Evolutionary conservation across 2,888 invertebrate genomes (phyloP), one percentile per base, ranked within the genome.

Genomic region (Zhengitettix transpicula): DNA sequence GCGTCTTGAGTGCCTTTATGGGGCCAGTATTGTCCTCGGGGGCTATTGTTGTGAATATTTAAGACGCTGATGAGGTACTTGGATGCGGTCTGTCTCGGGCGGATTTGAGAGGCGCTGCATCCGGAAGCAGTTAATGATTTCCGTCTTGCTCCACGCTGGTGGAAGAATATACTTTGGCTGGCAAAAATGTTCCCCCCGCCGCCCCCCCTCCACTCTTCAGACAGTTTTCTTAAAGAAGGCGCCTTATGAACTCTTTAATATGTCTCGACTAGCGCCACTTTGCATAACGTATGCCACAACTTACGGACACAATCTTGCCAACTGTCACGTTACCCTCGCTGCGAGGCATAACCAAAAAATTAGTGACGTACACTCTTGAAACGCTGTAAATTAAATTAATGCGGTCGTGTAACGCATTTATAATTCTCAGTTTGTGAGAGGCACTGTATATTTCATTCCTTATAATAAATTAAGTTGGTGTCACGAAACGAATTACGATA

Each of bases 21-120:
- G 28, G 28, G 28, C 28, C 28, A 28, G 28, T 28, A 28, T 28
- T 28, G 28, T 28, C 28, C 28, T 28, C 28, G 28, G 28, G 28
- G 28, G 28, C 28, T 28, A 28, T 28, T 28, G 28, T 63, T 14
- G 47, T 47, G 47, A 47, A 47, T 47, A 47, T 47, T 47, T 47
- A 47, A 47, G 14, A 64, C n/a, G 47, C 47, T 47, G 47, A 47
- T 47, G 47, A 47, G 47, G 47, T n/a, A 62, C 61, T 63, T 65
- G 65, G 65, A 65, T 65, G 63, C 62, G 62, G 62, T 63, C 57
- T 28, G 53, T 61, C 56, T 59, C 47, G 40, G 54, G 51, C 61
- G 56, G 56, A 58, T 52, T 53, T 59, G 56, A 40, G n/a, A 47
- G 47, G 56, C 53, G 61, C 55, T 56, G 55, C 58, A 56, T 61